Evolutionary conservation across 2,113 vertebrate species (phyloP).

Genomic region (Boulengeromyrus knoepffleri): DNA sequence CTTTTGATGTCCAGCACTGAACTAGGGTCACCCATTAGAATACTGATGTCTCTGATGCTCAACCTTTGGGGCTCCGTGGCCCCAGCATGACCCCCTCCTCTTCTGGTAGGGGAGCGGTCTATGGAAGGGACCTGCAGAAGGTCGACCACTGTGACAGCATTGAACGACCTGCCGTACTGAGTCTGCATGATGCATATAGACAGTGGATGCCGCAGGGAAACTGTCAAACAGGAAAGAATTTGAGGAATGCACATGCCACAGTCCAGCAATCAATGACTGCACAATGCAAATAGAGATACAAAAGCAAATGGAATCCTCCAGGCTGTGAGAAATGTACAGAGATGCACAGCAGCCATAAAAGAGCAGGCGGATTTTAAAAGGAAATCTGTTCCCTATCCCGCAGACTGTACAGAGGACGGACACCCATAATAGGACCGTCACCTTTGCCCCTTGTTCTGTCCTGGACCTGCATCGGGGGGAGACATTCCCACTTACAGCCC

Average conservation of each 20-base stretch:
- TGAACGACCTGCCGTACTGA: neutral
- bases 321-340: neutral
- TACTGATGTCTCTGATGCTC: neutral
- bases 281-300: neutral
- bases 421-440: neutral
- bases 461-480: neutral
- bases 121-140: neutral
- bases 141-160: neutral
- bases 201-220: neutral
- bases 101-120: neutral
- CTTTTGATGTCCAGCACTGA: neutral
- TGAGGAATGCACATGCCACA: neutral
- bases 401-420: neutral
- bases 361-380: neutral
- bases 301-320: neutral
- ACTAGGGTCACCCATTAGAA: neutral
- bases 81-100: neutral
- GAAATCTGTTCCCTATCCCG: neutral
- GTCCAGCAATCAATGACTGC: neutral
- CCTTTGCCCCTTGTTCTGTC: neutral
- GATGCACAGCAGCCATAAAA: neutral
- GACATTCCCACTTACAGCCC: neutral
- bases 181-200: neutral
- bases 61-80: neutral
- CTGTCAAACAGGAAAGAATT: neutral